These are phyloP conservation scores for Malurus splendens DNA, from an alignment of 2,797 vertebrate species.

Conservation along the genomic window DNA sequence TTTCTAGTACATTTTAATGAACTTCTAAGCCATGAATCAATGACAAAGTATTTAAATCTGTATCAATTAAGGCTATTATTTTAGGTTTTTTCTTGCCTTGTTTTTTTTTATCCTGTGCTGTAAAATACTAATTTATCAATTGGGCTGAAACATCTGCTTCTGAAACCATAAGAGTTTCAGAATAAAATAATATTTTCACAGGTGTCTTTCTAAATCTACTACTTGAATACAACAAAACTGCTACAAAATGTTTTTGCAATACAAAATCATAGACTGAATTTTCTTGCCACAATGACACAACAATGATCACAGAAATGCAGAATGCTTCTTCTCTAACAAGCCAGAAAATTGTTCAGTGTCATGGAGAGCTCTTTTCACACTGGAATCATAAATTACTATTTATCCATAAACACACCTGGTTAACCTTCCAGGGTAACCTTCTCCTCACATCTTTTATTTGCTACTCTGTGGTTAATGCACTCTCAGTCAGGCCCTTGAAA, in stretches of 20 bases:
- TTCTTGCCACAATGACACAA: not conserved
- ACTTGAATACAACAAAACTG: not conserved
- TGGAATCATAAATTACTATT: not conserved
- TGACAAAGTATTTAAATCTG: not conserved
- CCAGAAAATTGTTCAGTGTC: not conserved
- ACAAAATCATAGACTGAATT: not conserved
- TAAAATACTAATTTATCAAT: not conserved
- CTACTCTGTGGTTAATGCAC: not conserved
- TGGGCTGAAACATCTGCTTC: not conserved
- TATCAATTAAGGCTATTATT: not conserved
- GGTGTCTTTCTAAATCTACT: not conserved
- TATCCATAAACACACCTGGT: not conserved
- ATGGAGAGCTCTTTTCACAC: not conserved
- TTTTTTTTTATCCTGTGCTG: not conserved
- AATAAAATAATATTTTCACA: not conserved
- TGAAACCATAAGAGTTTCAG: not conserved
- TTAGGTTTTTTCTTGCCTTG: not conserved
- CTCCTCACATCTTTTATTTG: not conserved
- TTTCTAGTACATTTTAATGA: not conserved
- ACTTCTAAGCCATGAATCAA: not conserved
- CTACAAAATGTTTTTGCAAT: not conserved
- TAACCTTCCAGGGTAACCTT: not conserved
- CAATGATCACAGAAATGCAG: not conserved
- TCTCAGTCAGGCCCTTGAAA: not conserved
- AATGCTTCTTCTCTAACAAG: not conserved